phyloP scores from a whole-genome alignment of 2,113 vertebrate species.

The Pseudorectes ferrugineus region DNA sequence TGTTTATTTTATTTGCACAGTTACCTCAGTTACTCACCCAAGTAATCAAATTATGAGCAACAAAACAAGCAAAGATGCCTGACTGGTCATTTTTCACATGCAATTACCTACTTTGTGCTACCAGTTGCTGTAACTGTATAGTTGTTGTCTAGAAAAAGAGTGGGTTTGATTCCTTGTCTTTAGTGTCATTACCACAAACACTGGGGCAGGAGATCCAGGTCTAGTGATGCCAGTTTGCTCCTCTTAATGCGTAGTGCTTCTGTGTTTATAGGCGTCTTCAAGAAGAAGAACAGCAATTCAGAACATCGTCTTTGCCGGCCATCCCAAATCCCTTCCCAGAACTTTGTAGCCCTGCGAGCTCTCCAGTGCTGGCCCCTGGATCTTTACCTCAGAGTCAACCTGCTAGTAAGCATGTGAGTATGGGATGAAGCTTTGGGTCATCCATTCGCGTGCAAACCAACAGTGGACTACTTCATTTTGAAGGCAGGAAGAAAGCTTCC shows the following conservation, averaged over 20 bases:
- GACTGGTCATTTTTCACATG: not conserved
- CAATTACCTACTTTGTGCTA: not conserved
- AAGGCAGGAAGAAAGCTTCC: not conserved
- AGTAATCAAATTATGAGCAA: not conserved
- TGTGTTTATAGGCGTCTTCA: constrained; percentile 83
- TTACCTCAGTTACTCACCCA: not conserved
- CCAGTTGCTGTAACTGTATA: not conserved
- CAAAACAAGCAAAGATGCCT: not conserved
- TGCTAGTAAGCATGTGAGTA: constrained; percentile 83
- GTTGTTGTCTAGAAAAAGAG: not conserved
- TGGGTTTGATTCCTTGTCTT: not conserved
- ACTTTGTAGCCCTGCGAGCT: constrained; percentile 84
- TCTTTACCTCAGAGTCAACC: constrained; percentile 87
- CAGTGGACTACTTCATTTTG: not conserved
- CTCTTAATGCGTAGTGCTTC: not conserved
- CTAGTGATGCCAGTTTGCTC: not conserved
- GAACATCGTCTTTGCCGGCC: constrained; percentile 92
- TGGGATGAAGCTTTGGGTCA: not conserved
- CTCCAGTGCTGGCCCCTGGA: constrained; percentile 83
- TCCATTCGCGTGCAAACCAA: not conserved
- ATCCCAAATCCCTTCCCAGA: constrained; percentile 98
- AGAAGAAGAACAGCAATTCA: constrained; percentile 88
- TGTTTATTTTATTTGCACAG: not conserved
- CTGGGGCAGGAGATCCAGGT: not conserved
- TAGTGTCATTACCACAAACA: not conserved